Evolutionary conservation across 2,888 invertebrate genomes (phyloP).

Genomic region (Campaea margaritaria): DNA sequence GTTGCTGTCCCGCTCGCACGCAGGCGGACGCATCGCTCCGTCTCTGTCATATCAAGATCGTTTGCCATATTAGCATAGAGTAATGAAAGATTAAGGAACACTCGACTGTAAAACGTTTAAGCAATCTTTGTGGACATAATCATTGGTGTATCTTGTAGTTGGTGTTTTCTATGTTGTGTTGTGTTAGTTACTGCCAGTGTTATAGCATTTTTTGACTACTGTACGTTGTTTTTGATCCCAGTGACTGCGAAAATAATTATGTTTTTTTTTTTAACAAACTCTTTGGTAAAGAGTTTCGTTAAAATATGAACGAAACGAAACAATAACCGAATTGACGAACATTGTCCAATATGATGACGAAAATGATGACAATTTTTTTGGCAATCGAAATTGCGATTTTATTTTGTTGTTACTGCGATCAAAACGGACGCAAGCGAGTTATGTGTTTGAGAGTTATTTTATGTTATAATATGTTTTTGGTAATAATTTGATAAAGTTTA

Average conservation of each 20-base stretch:
- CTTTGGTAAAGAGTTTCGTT: slow-evolving; percentile 6
- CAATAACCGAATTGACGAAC: background rate
- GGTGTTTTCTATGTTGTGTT: slow-evolving; percentile 53
- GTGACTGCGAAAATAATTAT: slow-evolving; percentile 10
- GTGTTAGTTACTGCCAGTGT: slow-evolving; percentile 51
- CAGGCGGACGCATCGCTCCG: slow-evolving; percentile 51
- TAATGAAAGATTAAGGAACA: slow-evolving; percentile 52
- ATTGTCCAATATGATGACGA: background rate
- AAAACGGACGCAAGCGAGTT: slow-evolving; percentile 10
- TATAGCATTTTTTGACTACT: slow-evolving; percentile 27
- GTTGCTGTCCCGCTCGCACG: slow-evolving; percentile 55
- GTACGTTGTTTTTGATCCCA: slow-evolving; percentile 18
- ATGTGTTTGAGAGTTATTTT: slow-evolving; percentile 13
- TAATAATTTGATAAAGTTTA: slow-evolving; percentile 7
- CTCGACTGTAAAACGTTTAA: slow-evolving; percentile 63
- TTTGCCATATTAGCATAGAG: slow-evolving; percentile 81
- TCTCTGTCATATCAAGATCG: slow-evolving; percentile 77
- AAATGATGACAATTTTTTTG: background rate
- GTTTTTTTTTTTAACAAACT: slow-evolving; percentile 5
- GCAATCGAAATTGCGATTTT: background rate
- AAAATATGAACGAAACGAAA: slow-evolving; percentile 1
- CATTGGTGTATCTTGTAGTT: slow-evolving; percentile 69
- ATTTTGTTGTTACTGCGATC: slow-evolving; percentile 20
- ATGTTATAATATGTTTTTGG: slow-evolving; percentile 2
- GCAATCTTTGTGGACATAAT: slow-evolving; percentile 75